Evolutionary conservation across 2,888 invertebrate species (phyloP).

Genomic region (Sminthurinus aureus): DNA sequence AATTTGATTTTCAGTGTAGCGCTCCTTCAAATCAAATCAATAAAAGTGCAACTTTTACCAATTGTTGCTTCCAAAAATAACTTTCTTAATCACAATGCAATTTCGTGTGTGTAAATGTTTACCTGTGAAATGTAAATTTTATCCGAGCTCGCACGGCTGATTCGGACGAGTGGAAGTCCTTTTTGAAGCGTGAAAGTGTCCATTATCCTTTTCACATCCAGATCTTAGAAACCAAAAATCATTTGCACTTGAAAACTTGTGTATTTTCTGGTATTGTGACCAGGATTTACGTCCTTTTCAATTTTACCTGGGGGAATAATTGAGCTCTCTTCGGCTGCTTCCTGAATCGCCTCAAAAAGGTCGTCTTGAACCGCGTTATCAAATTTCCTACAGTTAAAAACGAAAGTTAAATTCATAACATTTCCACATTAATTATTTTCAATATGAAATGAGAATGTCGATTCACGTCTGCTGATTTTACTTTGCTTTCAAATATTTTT

Average conservation of each 20-base stretch:
- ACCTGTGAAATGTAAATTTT: constrained; percentile 54
- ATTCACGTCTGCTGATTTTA: too few relatives aligned
- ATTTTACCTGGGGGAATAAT: constrained; percentile 44
- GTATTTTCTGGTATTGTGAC: too few relatives aligned
- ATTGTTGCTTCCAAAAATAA: too few relatives aligned
- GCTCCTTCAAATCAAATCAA: constrained; percentile 31
- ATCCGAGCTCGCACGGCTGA: constrained; percentile 39
- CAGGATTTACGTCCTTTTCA: not conserved
- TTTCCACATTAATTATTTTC: too few relatives aligned
- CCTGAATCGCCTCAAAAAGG: constrained; percentile 45
- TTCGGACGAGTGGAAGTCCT: constrained; percentile 55
- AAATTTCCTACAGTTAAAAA: constrained; percentile 41
- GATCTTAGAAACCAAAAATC: too few relatives aligned
- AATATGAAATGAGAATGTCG: too few relatives aligned
- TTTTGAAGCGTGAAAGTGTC: constrained; percentile 58
- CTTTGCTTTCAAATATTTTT: not conserved
- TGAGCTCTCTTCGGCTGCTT: constrained; percentile 29
- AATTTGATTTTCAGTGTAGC: constrained; percentile 27
- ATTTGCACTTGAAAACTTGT: too few relatives aligned
- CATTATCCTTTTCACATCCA: constrained; percentile 56
- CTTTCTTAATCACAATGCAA: too few relatives aligned
- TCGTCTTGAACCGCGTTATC: constrained; percentile 51
- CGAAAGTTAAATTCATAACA: too few relatives aligned
- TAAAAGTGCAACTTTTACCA: too few relatives aligned
- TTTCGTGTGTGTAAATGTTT: not conserved